Evolutionary conservation across 2,113 vertebrate genomes (phyloP), one percentile per base, ranked within the genome.

Genomic region (Xenotilapia leptura): DNA sequence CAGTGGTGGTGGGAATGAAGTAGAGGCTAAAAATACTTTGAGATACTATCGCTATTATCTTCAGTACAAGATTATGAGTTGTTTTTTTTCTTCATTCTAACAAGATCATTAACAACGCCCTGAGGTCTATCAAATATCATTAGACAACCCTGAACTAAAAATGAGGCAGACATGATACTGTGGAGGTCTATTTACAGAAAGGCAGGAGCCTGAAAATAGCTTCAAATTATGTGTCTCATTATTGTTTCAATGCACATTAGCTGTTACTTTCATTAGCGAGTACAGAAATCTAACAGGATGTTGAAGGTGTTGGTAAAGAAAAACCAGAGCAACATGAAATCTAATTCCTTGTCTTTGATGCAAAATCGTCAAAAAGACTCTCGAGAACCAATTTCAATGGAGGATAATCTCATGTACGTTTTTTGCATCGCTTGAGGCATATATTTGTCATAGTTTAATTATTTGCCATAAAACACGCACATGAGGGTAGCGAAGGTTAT

Each of bases 371-470:
- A 49, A 49, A 56, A 70, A 49, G 47, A 82, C 82, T 45, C 36
- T 84, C 4, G 2, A 88, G 75, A 84, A 84, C 70, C 65, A n/a
- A 21, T 47, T 70, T n/a, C 79, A 77, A 88, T 14, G 45, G 28
- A 15, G 21, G 8, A 9, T 11, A 45, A 62, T 79, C 68, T 73
- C 73, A 12, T 36, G 40, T 28, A 1, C 4, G 3, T 19, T 85
- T 79, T 55, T 77, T 77, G n/a, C 15, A 85, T 85, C 4, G 77
- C 85, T 88, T 5, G 9, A 79, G 82, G 83, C 91, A 83, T 68
- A 45, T 56, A 53, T 93, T 93, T 86, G 82, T 87, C 83, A 89
- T 87, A 81, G 88, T 90, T 92, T 91, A 90, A 94, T 92, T 92
- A 89, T 92, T 90, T 90, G 79, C 83, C 14, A 12, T 86, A 91